Percentiles rank a stretch among this genome's conserved stretches.
Evolutionary conservation across 2,113 vertebrate genomes (phyloP).

Genomic region (Bolborhynchus lineola): DNA sequence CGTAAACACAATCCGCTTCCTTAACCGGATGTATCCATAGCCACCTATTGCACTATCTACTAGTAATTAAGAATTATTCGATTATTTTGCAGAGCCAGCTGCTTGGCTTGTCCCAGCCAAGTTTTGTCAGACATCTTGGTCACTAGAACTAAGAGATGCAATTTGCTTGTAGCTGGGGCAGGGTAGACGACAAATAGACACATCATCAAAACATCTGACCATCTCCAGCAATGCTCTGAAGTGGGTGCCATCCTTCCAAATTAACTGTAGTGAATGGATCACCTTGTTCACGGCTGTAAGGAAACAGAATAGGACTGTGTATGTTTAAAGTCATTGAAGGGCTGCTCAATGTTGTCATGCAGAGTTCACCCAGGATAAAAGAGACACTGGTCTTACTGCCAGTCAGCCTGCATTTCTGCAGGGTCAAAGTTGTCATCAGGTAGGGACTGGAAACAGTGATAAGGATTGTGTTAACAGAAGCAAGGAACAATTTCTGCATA

Average conservation of each 20-base stretch:
- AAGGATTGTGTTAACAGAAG: neutral
- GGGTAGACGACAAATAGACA: neutral
- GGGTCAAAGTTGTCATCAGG: neutral
- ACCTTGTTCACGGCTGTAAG: fast-evolving
- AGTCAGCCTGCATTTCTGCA: neutral
- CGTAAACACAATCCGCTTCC: neutral
- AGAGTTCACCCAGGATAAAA: neutral
- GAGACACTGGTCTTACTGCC: neutral
- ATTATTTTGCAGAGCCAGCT: neutral
- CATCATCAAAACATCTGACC: neutral
- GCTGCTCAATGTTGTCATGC: neutral
- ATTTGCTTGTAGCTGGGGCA: neutral
- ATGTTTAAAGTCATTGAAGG: neutral
- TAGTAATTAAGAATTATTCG: neutral
- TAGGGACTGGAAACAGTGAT: neutral
- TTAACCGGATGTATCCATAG: neutral
- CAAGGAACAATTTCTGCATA: neutral
- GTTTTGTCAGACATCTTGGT: neutral
- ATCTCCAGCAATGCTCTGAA: neutral
- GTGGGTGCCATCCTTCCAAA: neutral
- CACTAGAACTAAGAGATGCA: neutral
- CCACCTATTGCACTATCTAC: neutral
- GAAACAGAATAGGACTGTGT: neutral
- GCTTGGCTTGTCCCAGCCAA: neutral
- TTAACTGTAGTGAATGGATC: neutral